Evolutionary conservation across 2,888 invertebrate genomes (phyloP).

Genomic region (Pristionchus japonicus): DNA sequence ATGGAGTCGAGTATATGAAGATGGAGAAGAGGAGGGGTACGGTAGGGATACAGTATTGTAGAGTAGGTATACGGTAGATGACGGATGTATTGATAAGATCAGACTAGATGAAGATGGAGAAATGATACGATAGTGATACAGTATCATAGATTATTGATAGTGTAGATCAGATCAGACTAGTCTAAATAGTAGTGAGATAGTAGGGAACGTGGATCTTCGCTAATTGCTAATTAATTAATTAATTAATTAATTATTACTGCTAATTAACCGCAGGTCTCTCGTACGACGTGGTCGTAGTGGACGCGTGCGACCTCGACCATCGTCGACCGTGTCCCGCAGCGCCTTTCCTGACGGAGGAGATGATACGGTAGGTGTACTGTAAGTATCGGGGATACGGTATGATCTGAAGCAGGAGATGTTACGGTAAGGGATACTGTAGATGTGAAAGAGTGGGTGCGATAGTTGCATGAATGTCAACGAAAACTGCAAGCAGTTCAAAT

Average conservation of each 20-base stretch:
- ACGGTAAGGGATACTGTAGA: too few species aligned
- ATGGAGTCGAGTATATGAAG: conserved; percentile 64
- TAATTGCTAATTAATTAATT: too few species aligned
- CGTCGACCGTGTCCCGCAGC: conserved; percentile 65
- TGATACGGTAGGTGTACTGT: conserved; percentile 34
- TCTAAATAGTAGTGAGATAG: too few species aligned
- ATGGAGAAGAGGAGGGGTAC: conserved; percentile 55
- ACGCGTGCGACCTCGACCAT: conserved; percentile 65
- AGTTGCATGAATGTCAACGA: too few species aligned
- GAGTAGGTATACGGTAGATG: background rate
- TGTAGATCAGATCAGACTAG: too few species aligned
- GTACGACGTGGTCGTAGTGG: conserved; percentile 66
- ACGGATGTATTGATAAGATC: background rate
- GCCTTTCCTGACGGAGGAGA: conserved; percentile 51
- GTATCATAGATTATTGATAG: too few species aligned
- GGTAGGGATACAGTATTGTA: background rate
- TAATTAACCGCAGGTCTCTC: conserved; percentile 52
- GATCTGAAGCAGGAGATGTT: background rate
- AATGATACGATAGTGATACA: too few species aligned
- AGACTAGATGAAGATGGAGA: too few species aligned
- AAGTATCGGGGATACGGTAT: background rate
- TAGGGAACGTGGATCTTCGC: too few species aligned
- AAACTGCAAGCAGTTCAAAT: too few species aligned
- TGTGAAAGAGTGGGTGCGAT: too few species aligned
- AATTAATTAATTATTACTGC: too few species aligned